phyloP scores from a whole-genome alignment of 1,140 invertebrate species.

The Drosophila mayri region DNA sequence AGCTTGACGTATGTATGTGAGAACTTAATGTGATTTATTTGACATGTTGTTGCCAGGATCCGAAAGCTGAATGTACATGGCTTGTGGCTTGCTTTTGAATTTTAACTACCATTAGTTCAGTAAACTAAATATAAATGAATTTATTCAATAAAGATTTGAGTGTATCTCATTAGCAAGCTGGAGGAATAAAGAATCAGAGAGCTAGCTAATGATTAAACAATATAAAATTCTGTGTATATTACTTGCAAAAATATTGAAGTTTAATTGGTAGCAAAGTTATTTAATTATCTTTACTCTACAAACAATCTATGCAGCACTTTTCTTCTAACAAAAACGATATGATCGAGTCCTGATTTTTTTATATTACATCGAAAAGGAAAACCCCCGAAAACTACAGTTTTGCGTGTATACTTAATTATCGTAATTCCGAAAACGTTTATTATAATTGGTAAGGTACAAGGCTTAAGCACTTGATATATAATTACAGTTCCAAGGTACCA shows the following conservation, averaged over 20 bases:
- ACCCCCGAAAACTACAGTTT: background rate
- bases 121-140: background rate
- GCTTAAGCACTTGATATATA: background rate
- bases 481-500: slow-evolving; percentile 3
- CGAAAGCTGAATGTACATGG: background rate
- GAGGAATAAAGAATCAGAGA: too few relatives aligned
- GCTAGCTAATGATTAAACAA: too few relatives aligned
- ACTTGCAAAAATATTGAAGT: too few relatives aligned
- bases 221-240: too few relatives aligned
- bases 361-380: background rate
- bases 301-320: background rate
- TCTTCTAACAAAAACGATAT: background rate
- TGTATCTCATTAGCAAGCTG: background rate
- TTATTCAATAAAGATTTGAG: background rate
- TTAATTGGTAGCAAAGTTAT: too few relatives aligned
- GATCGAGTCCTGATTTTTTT: background rate
- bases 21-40: slow-evolving; percentile 10
- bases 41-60: background rate
- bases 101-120: background rate
- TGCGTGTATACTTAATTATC: background rate
- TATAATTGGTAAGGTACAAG: background rate
- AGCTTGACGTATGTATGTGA: background rate
- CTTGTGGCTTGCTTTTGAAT: background rate
- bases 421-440: slow-evolving; percentile 7
- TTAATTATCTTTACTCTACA: too few relatives aligned